These are phyloP conservation scores for Bostrychus sinensis DNA, from an alignment of 2,113 vertebrate species.

Conservation along the genomic window DNA sequence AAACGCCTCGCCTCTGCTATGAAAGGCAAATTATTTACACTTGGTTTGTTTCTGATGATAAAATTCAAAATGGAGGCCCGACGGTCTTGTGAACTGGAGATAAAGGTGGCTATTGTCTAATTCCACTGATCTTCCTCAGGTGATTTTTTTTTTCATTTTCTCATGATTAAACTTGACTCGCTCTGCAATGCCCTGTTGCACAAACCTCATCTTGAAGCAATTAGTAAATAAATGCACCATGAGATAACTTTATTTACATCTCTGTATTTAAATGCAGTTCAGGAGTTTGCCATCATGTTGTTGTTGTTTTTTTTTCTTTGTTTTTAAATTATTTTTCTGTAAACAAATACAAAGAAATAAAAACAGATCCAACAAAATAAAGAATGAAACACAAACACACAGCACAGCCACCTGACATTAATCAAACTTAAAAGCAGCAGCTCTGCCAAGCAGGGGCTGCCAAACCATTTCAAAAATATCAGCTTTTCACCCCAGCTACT, in stretches of 20 bases:
- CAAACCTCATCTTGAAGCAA: conserved; percentile 10
- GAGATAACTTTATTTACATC: conserved; percentile 4
- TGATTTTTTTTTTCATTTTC: conserved; percentile 31
- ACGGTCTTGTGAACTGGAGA: conserved; percentile 55
- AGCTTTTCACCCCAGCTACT: too few species aligned
- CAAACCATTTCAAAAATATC: too few species aligned
- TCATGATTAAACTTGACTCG: conserved; percentile 56
- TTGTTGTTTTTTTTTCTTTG: background rate
- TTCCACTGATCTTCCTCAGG: conserved; percentile 57
- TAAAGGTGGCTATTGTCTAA: conserved; percentile 65
- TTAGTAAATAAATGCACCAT: background rate
- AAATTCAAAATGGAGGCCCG: conserved; percentile 62
- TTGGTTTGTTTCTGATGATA: conserved; percentile 76
- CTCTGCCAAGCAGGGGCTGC: too few species aligned
- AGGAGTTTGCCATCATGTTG: background rate
- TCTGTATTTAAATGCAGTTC: background rate
- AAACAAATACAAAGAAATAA: background rate
- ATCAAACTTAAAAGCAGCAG: too few species aligned
- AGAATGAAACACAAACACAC: background rate
- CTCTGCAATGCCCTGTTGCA: conserved; percentile 19
- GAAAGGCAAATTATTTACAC: conserved; percentile 76
- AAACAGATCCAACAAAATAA: background rate
- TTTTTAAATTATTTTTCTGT: background rate
- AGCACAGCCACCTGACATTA: background rate
- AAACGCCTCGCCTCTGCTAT: conserved; percentile 54